These are phyloP conservation scores for Nestor notabilis DNA, from an alignment of 2,113 vertebrate species.

Conservation along the genomic window DNA sequence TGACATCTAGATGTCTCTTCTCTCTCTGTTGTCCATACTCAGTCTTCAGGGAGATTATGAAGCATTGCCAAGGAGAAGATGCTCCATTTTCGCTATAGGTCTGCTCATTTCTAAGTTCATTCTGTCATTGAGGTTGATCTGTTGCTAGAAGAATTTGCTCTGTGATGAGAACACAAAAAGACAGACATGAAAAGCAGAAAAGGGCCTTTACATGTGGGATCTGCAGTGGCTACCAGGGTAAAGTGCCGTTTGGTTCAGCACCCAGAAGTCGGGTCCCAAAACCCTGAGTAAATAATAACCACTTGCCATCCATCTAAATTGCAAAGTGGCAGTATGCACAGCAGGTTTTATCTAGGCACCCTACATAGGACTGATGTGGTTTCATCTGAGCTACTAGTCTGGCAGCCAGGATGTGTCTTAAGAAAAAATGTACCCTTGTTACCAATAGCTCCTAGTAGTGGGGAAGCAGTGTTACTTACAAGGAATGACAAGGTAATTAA, in stretches of 20 bases:
- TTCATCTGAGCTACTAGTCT: neutral
- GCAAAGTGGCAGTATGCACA: neutral
- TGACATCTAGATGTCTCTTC: neutral
- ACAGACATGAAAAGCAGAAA: neutral
- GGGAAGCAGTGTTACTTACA: neutral
- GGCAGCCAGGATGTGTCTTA: neutral
- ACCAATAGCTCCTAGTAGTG: neutral
- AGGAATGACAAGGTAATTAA: neutral
- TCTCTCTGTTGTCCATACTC: accelerated
- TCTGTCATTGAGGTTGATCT: neutral
- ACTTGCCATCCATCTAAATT: neutral
- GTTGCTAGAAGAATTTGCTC: neutral
- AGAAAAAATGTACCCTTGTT: neutral
- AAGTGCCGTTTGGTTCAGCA: neutral
- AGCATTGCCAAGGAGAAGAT: neutral
- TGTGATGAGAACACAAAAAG: neutral
- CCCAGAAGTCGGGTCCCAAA: neutral
- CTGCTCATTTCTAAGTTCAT: neutral
- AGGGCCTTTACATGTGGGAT: neutral
- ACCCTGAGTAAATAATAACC: neutral
- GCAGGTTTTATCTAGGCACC: neutral
- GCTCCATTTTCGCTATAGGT: neutral
- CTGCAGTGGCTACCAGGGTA: neutral
- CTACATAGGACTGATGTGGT: neutral
- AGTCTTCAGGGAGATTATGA: neutral